These are phyloP conservation scores for Argynnis bischoffii DNA, from an alignment of 2,888 invertebrate species.

Conservation along the genomic window DNA sequence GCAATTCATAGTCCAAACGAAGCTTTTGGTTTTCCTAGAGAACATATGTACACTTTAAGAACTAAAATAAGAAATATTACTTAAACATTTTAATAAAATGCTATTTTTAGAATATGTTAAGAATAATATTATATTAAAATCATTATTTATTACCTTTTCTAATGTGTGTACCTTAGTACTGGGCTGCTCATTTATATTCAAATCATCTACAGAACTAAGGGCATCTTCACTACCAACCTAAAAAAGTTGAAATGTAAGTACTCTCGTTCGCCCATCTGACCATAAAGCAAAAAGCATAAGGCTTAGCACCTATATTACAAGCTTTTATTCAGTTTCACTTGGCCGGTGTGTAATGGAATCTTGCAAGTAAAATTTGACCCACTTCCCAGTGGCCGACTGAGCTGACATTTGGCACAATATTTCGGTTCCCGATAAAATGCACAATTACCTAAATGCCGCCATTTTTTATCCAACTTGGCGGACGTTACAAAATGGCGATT, in stretches of 20 bases:
- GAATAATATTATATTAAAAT: not conserved
- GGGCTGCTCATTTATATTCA: conserved; percentile 72
- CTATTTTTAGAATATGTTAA: not conserved
- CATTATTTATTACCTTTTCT: conserved; percentile 63
- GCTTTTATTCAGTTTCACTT: no score
- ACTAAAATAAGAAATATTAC: not conserved
- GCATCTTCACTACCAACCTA: conserved; percentile 86
- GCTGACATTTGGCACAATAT: no score
- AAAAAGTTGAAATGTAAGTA: conserved; percentile 29
- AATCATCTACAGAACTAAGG: conserved; percentile 79
- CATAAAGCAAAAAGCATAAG: no score
- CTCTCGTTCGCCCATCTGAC: not conserved
- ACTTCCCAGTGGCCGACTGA: no score
- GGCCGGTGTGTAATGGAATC: no score
- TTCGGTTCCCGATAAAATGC: no score
- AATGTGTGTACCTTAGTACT: conserved; percentile 67
- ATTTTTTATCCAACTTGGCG: no score
- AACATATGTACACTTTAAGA: not conserved
- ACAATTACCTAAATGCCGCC: no score
- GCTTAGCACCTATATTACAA: no score
- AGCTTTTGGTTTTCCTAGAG: conserved; percentile 73
- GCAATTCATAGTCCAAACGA: conserved; percentile 72
- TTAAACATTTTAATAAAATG: not conserved
- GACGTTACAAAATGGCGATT: no score
- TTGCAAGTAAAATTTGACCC: no score